Conservation (phyloP, 1,140 invertebrate genomes). For the Macrostomum lignano region DNA sequence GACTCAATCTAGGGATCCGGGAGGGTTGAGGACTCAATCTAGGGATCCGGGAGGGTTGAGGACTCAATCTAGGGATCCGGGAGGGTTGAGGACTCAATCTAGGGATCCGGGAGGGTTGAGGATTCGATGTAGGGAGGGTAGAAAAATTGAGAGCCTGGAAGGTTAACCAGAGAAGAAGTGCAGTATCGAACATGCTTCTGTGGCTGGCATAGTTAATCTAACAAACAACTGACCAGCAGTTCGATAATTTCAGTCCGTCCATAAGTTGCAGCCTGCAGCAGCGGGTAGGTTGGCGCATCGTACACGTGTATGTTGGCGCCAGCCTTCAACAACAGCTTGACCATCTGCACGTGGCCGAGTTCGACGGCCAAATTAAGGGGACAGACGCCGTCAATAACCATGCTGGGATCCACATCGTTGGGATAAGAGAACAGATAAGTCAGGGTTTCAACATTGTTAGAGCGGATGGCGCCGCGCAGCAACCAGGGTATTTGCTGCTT, state of each 20-base stretch:
- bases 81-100: no score
- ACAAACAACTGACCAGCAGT: conserved; percentile 7
- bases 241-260: conserved; percentile 7
- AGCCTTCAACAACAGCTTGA: conserved; percentile 8
- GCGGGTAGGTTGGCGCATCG: conserved; percentile 7
- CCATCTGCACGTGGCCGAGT: conserved; percentile 7
- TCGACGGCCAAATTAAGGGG: conserved; percentile 7
- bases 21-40: no score
- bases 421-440: conserved; percentile 7
- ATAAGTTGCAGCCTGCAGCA: conserved; percentile 7
- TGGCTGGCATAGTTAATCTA: no score
- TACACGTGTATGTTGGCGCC: conserved; percentile 5
- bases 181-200: no score
- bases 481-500: conserved; percentile 8
- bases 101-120: no score
- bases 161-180: no score
- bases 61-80: no score
- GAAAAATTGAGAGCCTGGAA: no score
- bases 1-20: no score
- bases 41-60: no score
- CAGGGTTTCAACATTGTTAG: conserved; percentile 7
- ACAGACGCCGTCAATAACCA: conserved; percentile 8
- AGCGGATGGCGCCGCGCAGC: conserved; percentile 7
- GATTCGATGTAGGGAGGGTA: no score
- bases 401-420: conserved; percentile 8